Evolutionary conservation across 2,113 vertebrate genomes (phyloP).

Genomic region (Rafetus swinhoei): DNA sequence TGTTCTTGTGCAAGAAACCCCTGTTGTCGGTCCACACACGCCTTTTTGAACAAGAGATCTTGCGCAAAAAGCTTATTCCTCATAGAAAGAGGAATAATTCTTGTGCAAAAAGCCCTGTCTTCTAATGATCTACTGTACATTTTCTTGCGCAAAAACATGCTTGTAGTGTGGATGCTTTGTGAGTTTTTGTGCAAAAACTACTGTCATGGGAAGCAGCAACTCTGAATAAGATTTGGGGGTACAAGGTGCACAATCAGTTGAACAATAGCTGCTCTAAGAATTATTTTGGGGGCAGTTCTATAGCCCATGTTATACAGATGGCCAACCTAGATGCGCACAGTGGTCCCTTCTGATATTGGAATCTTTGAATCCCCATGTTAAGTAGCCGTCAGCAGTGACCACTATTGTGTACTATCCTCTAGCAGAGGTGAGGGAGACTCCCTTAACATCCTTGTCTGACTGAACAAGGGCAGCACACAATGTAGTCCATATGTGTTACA

Average conservation of each 20-base stretch:
- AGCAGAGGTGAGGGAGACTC: not conserved
- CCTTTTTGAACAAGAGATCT: too few species aligned
- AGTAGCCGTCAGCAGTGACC: rapidly evolving
- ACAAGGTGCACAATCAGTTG: not conserved
- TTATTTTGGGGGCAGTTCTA: not conserved
- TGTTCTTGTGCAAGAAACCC: too few species aligned
- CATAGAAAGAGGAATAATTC: too few species aligned
- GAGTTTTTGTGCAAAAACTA: too few species aligned
- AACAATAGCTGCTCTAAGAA: not conserved
- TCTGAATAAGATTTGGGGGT: not conserved
- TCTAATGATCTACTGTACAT: too few species aligned
- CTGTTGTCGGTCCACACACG: too few species aligned
- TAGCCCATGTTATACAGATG: not conserved
- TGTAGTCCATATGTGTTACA: not conserved
- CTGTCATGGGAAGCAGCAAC: not conserved
- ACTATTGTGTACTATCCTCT: not conserved
- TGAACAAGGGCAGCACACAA: rapidly evolving
- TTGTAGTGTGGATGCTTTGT: too few species aligned
- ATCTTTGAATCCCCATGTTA: not conserved
- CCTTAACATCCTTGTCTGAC: rapidly evolving
- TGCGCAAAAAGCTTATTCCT: too few species aligned
- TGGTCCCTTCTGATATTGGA: not conserved
- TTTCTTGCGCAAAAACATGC: too few species aligned
- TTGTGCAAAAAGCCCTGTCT: too few species aligned
- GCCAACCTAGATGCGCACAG: not conserved